Base-by-base conservation (phyloP, 2,113 vertebrate genomes). In the Odobenus rosmarus region DNA sequence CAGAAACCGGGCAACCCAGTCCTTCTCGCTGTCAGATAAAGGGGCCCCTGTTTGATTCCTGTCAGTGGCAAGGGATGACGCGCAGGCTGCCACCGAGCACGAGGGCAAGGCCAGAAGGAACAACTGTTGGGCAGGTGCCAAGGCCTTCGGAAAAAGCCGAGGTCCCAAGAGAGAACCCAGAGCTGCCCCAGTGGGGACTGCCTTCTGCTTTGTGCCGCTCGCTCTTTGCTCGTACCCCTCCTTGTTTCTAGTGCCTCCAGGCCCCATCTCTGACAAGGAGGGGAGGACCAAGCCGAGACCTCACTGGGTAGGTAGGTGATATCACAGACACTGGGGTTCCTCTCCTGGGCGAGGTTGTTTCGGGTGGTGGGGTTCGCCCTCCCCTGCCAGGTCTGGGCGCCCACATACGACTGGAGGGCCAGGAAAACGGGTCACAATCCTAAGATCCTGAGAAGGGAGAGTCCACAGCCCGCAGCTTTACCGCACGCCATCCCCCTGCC, bases 1-100 rank as follows among this genome's bases (percentile, higher is more conserved):
- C 76, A 77, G 53, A 96, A 74, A 91, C 79, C 82, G 23, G 80
- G 39, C 36, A 87, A 81, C 51, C 49, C 61, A 96, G 90, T 96
- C 74, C 39, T 42, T 89, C 79, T 95, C 89, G 59, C 46, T 69
- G 62, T 86, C 82, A 92, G 71, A 97, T 97, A 97, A 98, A 98
- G 64, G 80, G 49, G 62, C 46, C 81, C 83, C 96, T 98, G 93
- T 98, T 98, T 94, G 69, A 88, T 95, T 95, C 59, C 71, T 0
- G 0, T 95, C 87, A 81, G 94, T 72, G 62, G 67, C 81, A 46
- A 95, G 49, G 39, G 84, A 90, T 92, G 97, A 88, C 19, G 13
- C 39, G 90, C 53, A 77, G 90, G 46, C 93, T 97, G 87, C 87
- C 71, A 33, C 90, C 57, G 76, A 97, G 83, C 69, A 71, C 2